Base-by-base conservation (phyloP, 64 coral and sea anemone genomes). In the Anthopleura sola region DNA sequence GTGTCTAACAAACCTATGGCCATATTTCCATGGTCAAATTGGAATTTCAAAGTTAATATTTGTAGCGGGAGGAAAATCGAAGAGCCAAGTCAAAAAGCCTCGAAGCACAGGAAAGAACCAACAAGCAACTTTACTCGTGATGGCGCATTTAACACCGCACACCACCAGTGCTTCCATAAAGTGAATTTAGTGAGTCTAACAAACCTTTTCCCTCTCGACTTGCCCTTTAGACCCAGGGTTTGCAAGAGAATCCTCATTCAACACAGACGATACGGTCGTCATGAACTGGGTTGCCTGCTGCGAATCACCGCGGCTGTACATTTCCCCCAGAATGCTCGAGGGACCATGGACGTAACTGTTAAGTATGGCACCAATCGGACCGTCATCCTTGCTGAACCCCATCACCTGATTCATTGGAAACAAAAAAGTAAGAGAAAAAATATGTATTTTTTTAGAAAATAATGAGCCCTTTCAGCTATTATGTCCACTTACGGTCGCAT, bases 241-340 rank as follows among this genome's bases (percentile, higher is more conserved):
- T 62, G 58, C 58, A 0, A 68, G 29, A 23, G 83, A 85, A 12
- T 80, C 83, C 36, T 66, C n/a, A 69, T 91, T 91, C 44, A 91
- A 78, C 23, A 91, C 83, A 31, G 83, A 78, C 40, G 58, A 33
- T 24, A 91, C 68, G 11, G 83, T 86, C 14, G 83, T 68, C 89
- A 91, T 58, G 17, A 91, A 37, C 39, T 91, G 89, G 44, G 32
- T 68, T 49, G 82, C 89, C 19, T 91, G 74, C 24, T 75, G 89
- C 28, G 60, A 38, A 44, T 86, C 83, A 49, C 89, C 83, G 23
- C 20, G 60, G 20, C 10, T 37, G 18, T 85, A 49, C 32, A 91
- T 84, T n/a, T 66, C 60, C 2, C 39, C 71, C 51, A 91, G 44
- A 54, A 62, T 91, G 12, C 82, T 85, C 14, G 84, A 54, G 40